These are phyloP conservation scores for Cancer borealis DNA, from an alignment of 2,888 invertebrate species.

Conservation along the genomic window DNA sequence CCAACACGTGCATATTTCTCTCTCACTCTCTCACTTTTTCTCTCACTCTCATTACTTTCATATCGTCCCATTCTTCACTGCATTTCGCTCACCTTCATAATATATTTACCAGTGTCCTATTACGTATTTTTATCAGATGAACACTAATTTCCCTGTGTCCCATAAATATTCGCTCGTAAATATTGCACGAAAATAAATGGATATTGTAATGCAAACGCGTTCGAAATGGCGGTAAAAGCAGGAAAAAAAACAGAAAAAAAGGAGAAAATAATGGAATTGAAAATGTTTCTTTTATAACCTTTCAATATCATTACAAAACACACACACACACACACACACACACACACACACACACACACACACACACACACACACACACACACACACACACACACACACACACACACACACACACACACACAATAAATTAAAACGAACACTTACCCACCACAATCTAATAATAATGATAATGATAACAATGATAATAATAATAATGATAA, in stretches of 20 bases:
- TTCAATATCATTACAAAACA: too few species aligned
- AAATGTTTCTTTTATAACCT: too few species aligned
- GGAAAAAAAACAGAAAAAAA: too few species aligned
- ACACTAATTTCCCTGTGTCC: conserved; percentile 8
- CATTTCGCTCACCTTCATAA: neutral
- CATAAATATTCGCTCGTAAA: conserved; percentile 32
- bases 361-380: too few species aligned
- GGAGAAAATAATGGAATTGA: too few species aligned
- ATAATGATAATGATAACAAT: neutral
- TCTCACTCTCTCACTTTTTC: neutral
- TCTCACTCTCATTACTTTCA: neutral
- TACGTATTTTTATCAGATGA: neutral
- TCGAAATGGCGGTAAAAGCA: too few species aligned
- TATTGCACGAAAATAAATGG: neutral
- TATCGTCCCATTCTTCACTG: neutral
- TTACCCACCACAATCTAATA: neutral
- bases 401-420: too few species aligned
- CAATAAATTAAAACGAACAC: neutral
- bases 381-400: too few species aligned
- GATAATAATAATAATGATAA: neutral
- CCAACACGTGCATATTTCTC: neutral
- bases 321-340: too few species aligned
- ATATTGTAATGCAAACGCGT: neutral
- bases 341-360: too few species aligned
- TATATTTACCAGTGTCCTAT: conserved; percentile 12